Base-by-base conservation (phyloP, 2,888 invertebrate genomes). In the Amblyteles armatorius region DNA sequence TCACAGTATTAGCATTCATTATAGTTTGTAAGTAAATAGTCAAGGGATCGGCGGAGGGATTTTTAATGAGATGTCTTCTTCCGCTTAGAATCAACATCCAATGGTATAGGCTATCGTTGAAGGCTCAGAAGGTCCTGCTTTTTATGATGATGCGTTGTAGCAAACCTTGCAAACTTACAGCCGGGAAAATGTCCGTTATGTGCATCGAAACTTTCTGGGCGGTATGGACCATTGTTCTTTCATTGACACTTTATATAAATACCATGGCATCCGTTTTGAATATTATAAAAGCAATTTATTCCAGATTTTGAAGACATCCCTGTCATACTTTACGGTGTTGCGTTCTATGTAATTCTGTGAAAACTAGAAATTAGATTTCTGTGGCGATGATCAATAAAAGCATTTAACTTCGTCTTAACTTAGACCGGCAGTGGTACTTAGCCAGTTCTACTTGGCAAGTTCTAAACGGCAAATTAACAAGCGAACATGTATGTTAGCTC, bases 1-100 rank as follows among this genome's bases (percentile, higher is more conserved):
- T 55, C 55, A 55, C 55, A 55, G 55, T 55, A 55, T 55, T 55
- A 19, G 55, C 22, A 22, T 55, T 55, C 55, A 22, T 22, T 19
- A 55, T 55, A 22, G 22, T 55, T 22, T 55, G 55, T 55, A 7
- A 55, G 55, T 55, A 7, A 55, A 55, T 55, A 22, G 3, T 16
- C 11, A 55, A 55, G 7, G 9, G 7, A 55, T 3, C 22, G 6
- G 19, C 0, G 19, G 1, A 55, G 55, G 4, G 9, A 19, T 55
- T 19, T 55, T 22, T 22, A 19, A 7, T 22, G 19, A 9, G 22
- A 55, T 19, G 22, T 22, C 22, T 55, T 55, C 11, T 7, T 55
- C 19, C 19, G 19, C 2, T 19, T 22, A 55, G 55, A 55, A 19
- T 55, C 55, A 55, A 9, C 22, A 19, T 9, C 22, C 19, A 55